A percentile compares a stretch with the other conserved stretches of the same genome.
Conservation (phyloP, 2,888 invertebrate species). For the Arrhopalites spinosus region DNA sequence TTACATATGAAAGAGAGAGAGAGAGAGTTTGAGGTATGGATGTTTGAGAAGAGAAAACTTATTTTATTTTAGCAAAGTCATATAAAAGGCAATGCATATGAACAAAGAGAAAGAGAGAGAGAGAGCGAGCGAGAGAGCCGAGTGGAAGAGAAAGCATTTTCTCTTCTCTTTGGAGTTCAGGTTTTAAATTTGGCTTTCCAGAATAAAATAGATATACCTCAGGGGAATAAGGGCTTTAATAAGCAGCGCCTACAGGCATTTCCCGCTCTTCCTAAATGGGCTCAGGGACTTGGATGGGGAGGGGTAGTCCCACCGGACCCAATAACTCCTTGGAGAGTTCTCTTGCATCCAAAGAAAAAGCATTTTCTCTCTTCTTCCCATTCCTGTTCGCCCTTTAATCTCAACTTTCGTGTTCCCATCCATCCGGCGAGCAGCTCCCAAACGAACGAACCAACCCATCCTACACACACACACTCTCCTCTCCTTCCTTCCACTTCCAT, state of each 20-base stretch:
- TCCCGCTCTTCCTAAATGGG: constrained; percentile 56
- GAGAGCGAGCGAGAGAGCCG: background rate
- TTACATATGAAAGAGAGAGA: background rate
- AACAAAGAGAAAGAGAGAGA: constrained; percentile 12
- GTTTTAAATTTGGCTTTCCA: constrained; percentile 56
- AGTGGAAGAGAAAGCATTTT: constrained; percentile 46
- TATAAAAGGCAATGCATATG: constrained; percentile 40
- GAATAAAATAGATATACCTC: constrained; percentile 56
- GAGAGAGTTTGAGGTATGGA: constrained; percentile 26
- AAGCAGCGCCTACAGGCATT: constrained; percentile 56
- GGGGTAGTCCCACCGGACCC: constrained; percentile 51
- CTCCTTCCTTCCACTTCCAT: background rate
- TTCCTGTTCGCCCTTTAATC: constrained; percentile 50
- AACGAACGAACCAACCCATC: constrained; percentile 10
- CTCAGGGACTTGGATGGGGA: constrained; percentile 53
- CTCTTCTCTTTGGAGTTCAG: constrained; percentile 55
- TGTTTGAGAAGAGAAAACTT: constrained; percentile 11
- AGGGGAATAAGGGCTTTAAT: constrained; percentile 56
- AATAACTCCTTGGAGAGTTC: constrained; percentile 52
- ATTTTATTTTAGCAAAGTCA: constrained; percentile 45
- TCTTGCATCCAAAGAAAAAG: constrained; percentile 52
- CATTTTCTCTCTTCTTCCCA: constrained; percentile 34
- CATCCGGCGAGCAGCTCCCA: constrained; percentile 24
- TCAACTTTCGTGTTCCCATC: constrained; percentile 34
- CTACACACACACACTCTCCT: constrained; percentile 10